These are phyloP conservation scores for Melanotaenia boesemani DNA, from an alignment of 2,797 vertebrate species.

Conservation along the genomic window DNA sequence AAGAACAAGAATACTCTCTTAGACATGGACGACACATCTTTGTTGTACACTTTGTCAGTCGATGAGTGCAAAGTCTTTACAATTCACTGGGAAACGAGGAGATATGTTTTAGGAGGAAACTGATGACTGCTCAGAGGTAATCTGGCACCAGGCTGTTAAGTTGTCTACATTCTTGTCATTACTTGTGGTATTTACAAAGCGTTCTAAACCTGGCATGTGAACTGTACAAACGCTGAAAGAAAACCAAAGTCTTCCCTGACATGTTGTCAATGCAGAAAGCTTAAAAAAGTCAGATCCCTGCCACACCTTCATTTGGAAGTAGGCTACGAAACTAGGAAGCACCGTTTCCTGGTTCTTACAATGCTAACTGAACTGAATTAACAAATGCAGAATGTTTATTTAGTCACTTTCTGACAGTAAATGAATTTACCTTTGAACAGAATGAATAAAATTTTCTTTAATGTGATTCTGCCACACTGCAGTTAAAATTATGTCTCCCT, in stretches of 20 bases:
- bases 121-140: slow-evolving; percentile 41
- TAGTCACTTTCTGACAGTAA: neutral
- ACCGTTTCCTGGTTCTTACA: neutral
- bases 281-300: slow-evolving; percentile 5
- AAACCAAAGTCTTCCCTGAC: slow-evolving; percentile 20
- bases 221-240: slow-evolving; percentile 11
- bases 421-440: neutral
- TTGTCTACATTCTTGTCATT: slow-evolving; percentile 71
- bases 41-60: neutral
- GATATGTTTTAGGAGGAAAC: slow-evolving; percentile 42
- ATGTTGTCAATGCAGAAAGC: slow-evolving; percentile 1
- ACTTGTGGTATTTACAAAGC: slow-evolving; percentile 52
- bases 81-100: slow-evolving; percentile 24
- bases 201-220: slow-evolving; percentile 24
- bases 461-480: slow-evolving; percentile 4
- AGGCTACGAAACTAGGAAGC: neutral
- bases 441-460: neutral
- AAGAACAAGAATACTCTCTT: neutral
- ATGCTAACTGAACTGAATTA: neutral
- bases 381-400: too few relatives aligned
- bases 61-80: slow-evolving; percentile 15
- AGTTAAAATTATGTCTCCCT: neutral
- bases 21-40: slow-evolving; percentile 12
- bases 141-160: slow-evolving; percentile 56
- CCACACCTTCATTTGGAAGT: neutral